Evolutionary conservation across 2,888 invertebrate species (phyloP), one percentile per base, ranked within the genome.

Genomic region (Pachycephus smyrnensis): DNA sequence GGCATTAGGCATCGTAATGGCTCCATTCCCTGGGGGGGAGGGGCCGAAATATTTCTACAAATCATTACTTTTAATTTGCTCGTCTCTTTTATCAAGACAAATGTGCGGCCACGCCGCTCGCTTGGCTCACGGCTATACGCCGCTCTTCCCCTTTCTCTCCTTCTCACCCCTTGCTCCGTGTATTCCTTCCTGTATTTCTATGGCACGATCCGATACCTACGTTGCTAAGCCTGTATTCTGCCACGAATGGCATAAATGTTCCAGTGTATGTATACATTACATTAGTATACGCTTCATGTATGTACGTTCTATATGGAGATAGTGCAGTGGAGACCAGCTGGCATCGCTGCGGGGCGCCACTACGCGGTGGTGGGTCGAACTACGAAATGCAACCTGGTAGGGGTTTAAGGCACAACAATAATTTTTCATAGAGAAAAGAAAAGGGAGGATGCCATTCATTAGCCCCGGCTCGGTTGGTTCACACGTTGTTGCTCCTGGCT

Each of bases 21-120:
- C 85, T 85, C 85, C 86, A 86, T 86, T 88, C 86, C 88, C 89
- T 85, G 83, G 85, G 81, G 23, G 55, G 33, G 80, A 79, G 77
- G 83, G 81, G 79, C 79, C 81, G 75, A 89, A 90, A 90, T 90
- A 91, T 91, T 91, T 91, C 91, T 90, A 91, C 91, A 90, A 91
- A 91, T 91, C 91, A 91, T 91, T 91, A 91, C 90, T 91, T 91
- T 91, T 91, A 91, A 91, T 91, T 91, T 91, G 88, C 89, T 85
- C 86, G 78, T 85, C 86, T 84, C 86, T 84, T 87, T 88, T 87
- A 88, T 89, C 86, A 89, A 88, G 89, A 89, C 87, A 86, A 88
- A 89, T 88, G 88, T 83, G 83, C 75, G 35, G 73, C n/a, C 36
- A 35, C 71, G 32, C 69, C 23, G 73, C 68, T 55, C 76, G 78